Base-by-base conservation (phyloP, 2,797 vertebrate species). In the Acridotheres tristis region DNA sequence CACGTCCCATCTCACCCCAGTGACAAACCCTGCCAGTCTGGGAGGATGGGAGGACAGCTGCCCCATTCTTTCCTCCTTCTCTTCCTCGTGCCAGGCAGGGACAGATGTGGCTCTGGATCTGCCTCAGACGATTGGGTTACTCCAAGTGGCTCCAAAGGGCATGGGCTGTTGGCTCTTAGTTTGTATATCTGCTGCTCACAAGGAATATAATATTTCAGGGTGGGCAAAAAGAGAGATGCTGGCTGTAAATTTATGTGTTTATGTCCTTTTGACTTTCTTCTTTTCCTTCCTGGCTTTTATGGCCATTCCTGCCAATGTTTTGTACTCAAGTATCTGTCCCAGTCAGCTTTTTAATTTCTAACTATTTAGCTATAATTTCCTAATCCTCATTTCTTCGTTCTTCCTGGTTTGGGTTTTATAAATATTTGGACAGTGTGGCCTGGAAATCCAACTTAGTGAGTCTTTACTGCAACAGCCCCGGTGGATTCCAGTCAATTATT, bases 81-180 rank as follows among this genome's bases (percentile, higher is more conserved):
- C 63, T 77, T 71, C 74, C 71, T 66, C 48, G 25, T 0, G 2
- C 63, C 88, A 94, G 71, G 81, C 83, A 93, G 89, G 90, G 89
- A 94, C 96, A 97, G 95, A 96, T 93, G 91, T 95, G 89, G 79
- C 80, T 81, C 82, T 93, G 84, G 84, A 17, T 92, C 71, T 57
- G 51, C 32, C 43, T 82, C 72, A 55, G 30, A 89, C 84, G 82
- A 66, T 68, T 96, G 88, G 34, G 75, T 96, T 97, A 86, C 95
- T 69, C 77, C 69, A 53, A 80, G 63, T 22, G 32, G 65, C 87
- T 79, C 85, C 47, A 72, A 68, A 91, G 76, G 27, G 34, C 71
- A 66, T 2, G 17, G 50, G 10, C 51, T 65, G 26, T 30, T 91
- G 75, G 47, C 43, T 93, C 67, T 85, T 57, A 36, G 32, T 75